phyloP scores from a whole-genome alignment of 2,113 vertebrate genomes.

The Anguilla rostrata region DNA sequence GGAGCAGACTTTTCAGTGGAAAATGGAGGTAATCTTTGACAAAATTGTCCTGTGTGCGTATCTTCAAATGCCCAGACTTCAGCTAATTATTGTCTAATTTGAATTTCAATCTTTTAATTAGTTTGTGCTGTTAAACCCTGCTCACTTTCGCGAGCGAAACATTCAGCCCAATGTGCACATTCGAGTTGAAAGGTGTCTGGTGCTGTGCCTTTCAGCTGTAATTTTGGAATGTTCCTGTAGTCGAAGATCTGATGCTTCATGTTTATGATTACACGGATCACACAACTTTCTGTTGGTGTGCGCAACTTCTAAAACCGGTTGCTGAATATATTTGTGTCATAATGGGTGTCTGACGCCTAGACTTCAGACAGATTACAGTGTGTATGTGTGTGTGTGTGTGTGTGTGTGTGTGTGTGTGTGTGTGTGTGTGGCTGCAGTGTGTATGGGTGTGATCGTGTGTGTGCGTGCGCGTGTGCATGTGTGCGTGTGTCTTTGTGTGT shows the following conservation, averaged over 20 bases:
- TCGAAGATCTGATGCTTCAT: neutral
- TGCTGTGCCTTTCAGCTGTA: neutral
- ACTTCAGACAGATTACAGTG: neutral
- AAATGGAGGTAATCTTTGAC: constrained; percentile 32
- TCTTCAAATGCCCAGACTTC: constrained; percentile 28
- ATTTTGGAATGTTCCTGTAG: neutral
- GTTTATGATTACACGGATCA: neutral
- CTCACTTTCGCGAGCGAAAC: neutral
- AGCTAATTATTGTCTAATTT: constrained; percentile 33
- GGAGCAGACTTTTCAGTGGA: neutral
- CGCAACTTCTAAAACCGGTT: neutral
- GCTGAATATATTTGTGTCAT: neutral
- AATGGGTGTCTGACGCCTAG: neutral
- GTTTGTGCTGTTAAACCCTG: constrained; percentile 24
- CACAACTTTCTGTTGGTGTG: neutral
- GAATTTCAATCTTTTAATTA: constrained; percentile 40
- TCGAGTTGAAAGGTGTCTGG: constrained; percentile 15
- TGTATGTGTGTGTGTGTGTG: constrained; percentile 15
- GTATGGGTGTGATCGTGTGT: neutral
- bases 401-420: neutral
- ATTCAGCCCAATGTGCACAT: neutral
- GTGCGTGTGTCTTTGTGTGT: neutral
- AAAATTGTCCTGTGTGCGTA: constrained; percentile 18
- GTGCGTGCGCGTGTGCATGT: neutral
- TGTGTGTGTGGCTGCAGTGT: neutral